Evolutionary conservation across 2,888 invertebrate species (phyloP).

Genomic region (Deilephila porcellus): DNA sequence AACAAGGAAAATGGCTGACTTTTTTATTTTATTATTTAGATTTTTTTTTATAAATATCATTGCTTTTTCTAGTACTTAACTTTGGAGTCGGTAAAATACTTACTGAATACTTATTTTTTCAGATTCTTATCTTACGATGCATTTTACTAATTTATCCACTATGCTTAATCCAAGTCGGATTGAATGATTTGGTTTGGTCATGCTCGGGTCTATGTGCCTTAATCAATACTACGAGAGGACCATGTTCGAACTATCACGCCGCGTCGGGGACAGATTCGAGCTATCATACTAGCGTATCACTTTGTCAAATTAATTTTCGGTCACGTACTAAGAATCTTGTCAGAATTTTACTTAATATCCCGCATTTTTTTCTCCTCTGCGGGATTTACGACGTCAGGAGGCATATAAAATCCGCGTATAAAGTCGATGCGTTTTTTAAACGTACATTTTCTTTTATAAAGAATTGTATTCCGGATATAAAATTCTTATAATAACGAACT

Average conservation of each 20-base stretch:
- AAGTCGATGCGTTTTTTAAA: slow-evolving; percentile 16
- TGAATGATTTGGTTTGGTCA: slow-evolving; percentile 35
- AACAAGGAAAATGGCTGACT: slow-evolving; percentile 78
- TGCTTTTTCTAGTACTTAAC: slow-evolving; percentile 80
- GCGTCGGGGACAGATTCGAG: not conserved
- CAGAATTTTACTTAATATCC: slow-evolving; percentile 6
- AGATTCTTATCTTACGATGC: slow-evolving; percentile 82
- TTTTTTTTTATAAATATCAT: slow-evolving; percentile 79
- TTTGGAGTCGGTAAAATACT: slow-evolving; percentile 82
- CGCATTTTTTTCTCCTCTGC: slow-evolving; percentile 24
- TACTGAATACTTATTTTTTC: slow-evolving; percentile 80
- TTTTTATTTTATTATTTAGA: slow-evolving; percentile 64
- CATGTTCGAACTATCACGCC: slow-evolving; percentile 20
- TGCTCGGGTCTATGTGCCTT: slow-evolving; percentile 35
- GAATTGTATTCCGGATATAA: slow-evolving; percentile 14
- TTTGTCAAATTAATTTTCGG: not conserved
- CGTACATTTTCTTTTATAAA: slow-evolving; percentile 24
- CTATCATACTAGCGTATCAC: slow-evolving; percentile 1
- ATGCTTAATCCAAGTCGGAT: slow-evolving; percentile 68
- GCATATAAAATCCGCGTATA: slow-evolving; percentile 19
- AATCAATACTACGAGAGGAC: slow-evolving; percentile 29
- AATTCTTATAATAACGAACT: not conserved
- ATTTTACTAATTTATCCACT: slow-evolving; percentile 77
- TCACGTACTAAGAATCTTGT: not conserved
- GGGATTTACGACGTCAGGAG: not conserved